Conservation (phyloP, 2,113 vertebrate genomes). For the Myotis davidii region DNA sequence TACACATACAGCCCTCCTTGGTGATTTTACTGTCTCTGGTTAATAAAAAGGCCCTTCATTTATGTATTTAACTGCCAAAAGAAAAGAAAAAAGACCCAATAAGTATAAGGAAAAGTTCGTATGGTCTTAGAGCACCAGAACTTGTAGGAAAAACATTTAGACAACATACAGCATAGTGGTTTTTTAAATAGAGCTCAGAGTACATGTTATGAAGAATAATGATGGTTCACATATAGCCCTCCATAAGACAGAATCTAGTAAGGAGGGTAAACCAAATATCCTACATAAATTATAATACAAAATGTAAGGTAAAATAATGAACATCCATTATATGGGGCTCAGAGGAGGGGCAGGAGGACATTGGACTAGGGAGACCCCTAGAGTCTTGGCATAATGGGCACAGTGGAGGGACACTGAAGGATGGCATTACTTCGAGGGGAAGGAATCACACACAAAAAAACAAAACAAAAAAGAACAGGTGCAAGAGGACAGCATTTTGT, state of each 20-base stretch:
- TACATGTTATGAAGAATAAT: neutral
- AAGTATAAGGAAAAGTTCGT: neutral
- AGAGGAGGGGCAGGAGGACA: neutral
- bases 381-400: neutral
- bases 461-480: neutral
- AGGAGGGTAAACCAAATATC: neutral
- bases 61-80: slow-evolving; percentile 35
- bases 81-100: neutral
- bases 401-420: neutral
- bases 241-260: neutral
- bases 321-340: neutral
- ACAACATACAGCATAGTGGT: neutral
- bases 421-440: rapidly evolving
- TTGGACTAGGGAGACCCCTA: neutral
- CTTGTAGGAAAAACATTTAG: neutral
- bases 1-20: neutral
- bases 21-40: slow-evolving; percentile 39
- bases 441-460: neutral
- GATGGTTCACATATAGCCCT: neutral
- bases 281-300: neutral
- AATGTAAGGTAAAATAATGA: neutral
- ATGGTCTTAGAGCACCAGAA: neutral
- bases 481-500: neutral
- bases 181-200: neutral
- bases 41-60: slow-evolving; percentile 3